Conservation (phyloP, 2,113 vertebrate species). For the Seriola rivoliana region DNA sequence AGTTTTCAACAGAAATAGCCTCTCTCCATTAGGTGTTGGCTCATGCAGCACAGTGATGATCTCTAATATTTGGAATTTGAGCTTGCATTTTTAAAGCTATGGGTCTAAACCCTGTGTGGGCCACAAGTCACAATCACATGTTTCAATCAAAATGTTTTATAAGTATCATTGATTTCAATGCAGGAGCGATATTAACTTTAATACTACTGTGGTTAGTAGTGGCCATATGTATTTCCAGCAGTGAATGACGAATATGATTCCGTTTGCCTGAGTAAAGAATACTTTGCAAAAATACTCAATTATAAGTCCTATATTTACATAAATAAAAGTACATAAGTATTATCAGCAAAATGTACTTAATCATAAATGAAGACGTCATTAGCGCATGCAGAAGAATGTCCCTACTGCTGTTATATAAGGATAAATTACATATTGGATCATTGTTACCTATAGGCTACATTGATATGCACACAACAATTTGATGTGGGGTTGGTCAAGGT, state of each 20-base stretch:
- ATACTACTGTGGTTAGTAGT: neutral
- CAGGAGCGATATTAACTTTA: neutral
- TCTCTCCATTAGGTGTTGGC: neutral
- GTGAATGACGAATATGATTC: neutral
- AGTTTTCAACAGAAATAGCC: constrained; percentile 44
- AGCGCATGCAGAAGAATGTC: no score
- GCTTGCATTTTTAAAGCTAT: constrained; percentile 10
- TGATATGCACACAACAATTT: neutral
- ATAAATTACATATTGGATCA: no score
- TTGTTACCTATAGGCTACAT: neutral
- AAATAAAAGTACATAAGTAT: neutral
- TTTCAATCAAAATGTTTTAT: neutral
- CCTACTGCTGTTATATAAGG: no score
- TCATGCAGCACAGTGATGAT: constrained; percentile 8
- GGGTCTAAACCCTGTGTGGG: neutral
- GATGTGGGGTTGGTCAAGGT: neutral
- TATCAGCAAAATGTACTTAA: neutral
- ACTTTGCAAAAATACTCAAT: neutral
- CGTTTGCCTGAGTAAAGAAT: neutral
- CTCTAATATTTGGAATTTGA: constrained; percentile 2
- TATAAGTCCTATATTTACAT: neutral
- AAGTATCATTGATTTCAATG: neutral
- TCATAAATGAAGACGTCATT: no score
- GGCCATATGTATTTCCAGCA: neutral
- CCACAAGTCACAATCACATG: neutral